These are phyloP conservation scores for Stylophora pistillata DNA, from an alignment of 64 coral and sea anemone species.

Conservation along the genomic window DNA sequence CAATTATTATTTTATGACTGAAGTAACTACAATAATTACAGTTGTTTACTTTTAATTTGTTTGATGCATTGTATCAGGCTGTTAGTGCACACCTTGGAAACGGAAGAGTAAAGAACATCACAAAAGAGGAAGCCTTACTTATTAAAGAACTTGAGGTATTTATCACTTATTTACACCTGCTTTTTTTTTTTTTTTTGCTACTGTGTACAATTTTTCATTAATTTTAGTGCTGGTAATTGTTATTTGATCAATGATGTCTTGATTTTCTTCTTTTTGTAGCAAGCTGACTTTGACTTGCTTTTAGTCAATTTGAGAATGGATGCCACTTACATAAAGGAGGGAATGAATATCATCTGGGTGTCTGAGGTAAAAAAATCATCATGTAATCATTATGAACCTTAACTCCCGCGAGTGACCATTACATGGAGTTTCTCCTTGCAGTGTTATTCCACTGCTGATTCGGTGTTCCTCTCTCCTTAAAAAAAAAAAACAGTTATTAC, in stretches of 20 bases:
- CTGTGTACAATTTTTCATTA: neutral
- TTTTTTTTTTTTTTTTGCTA: neutral
- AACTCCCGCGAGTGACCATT: too few relatives aligned
- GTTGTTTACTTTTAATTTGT: neutral
- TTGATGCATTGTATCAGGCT: slow-evolving; percentile 31
- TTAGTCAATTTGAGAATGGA: slow-evolving; percentile 95
- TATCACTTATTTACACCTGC: neutral
- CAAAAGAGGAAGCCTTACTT: slow-evolving; percentile 94
- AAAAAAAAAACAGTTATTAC: too few relatives aligned
- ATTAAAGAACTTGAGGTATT: slow-evolving; percentile 97
- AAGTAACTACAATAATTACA: too few relatives aligned
- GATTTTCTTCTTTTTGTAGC: slow-evolving; percentile 48
- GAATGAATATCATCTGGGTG: slow-evolving; percentile 89
- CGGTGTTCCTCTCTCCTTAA: too few relatives aligned
- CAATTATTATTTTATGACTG: too few relatives aligned
- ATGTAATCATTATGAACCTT: too few relatives aligned
- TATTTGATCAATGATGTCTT: neutral
- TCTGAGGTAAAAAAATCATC: slow-evolving; percentile 62
- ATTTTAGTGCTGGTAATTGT: neutral
- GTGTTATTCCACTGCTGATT: too few relatives aligned
- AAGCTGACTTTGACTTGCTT: slow-evolving; percentile 99
- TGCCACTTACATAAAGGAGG: slow-evolving; percentile 89
- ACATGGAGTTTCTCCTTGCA: too few relatives aligned
- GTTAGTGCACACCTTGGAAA: slow-evolving; percentile 84
- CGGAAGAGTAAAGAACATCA: slow-evolving; percentile 94